phyloP scores from a whole-genome alignment of 2,888 invertebrate species.

The Drosophila anomalata region DNA sequence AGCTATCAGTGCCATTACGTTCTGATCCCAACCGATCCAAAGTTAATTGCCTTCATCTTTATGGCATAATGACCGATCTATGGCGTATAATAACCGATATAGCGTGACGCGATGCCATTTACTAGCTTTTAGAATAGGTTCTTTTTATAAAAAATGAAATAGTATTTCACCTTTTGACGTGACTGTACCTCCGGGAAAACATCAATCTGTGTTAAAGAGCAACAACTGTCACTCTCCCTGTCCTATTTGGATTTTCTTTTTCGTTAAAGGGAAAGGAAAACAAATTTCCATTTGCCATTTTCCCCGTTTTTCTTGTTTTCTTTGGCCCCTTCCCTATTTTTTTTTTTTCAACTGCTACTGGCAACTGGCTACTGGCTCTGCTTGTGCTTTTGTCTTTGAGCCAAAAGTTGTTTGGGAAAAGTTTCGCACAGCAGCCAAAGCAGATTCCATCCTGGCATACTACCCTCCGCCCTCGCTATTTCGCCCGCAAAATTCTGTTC shows the following conservation, averaged over 20 bases:
- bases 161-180: constrained; percentile 4
- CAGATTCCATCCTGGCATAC: not conserved
- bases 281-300: constrained; percentile 63
- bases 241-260: constrained; percentile 23
- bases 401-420: constrained; percentile 62
- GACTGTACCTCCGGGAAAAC: constrained; percentile 30
- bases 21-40: constrained; percentile 8
- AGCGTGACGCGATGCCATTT: constrained; percentile 20
- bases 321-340: constrained; percentile 6
- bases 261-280: constrained; percentile 39
- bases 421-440: constrained; percentile 48
- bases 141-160: not conserved
- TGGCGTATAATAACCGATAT: constrained; percentile 16
- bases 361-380: not conserved
- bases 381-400: constrained; percentile 65
- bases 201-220: constrained; percentile 46
- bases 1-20: not conserved
- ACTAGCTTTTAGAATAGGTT: too few species aligned
- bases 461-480: not conserved
- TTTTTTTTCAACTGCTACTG: constrained; percentile 2
- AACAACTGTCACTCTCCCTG: constrained; percentile 40
- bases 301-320: constrained; percentile 32
- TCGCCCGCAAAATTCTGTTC: constrained; percentile 10
- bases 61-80: constrained; percentile 38
- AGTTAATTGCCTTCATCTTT: constrained; percentile 33